Evolutionary conservation across 2,888 invertebrate genomes (phyloP).

Genomic region (Tortrix viridana): DNA sequence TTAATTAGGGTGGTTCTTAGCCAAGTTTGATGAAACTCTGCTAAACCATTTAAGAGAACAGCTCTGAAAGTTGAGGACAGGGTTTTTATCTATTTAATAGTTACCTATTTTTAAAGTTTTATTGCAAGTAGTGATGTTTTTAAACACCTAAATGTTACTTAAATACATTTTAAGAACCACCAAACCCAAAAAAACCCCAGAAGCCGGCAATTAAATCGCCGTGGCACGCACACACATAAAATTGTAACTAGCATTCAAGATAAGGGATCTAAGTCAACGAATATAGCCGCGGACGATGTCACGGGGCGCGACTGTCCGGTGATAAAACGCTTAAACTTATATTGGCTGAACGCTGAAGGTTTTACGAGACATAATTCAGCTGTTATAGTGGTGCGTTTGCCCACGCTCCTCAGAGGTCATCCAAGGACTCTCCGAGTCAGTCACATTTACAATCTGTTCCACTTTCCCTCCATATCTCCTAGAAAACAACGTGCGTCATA

Average conservation of each 20-base stretch:
- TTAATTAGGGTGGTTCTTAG: no score
- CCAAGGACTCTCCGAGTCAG: constrained; percentile 55
- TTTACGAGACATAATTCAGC: constrained; percentile 59
- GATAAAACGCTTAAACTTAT: constrained; percentile 29
- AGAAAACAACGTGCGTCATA: constrained; percentile 29
- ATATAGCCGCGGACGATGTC: constrained; percentile 13
- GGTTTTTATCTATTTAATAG: no score
- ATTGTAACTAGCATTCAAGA: constrained; percentile 16
- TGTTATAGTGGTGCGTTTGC: constrained; percentile 56
- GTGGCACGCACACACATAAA: constrained; percentile 6
- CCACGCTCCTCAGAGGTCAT: constrained; percentile 61
- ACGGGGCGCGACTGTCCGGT: constrained; percentile 8
- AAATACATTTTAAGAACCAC: no score
- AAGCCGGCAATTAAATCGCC: neutral
- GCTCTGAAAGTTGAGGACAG: no score
- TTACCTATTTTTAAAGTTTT: no score
- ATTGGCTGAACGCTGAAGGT: constrained; percentile 46
- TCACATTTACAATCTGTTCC: constrained; percentile 45
- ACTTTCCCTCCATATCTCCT: constrained; percentile 38
- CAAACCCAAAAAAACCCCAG: neutral
- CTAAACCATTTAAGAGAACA: no score
- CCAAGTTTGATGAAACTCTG: no score
- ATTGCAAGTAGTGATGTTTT: no score
- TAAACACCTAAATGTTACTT: no score
- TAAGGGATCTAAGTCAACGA: constrained; percentile 18